Evolutionary conservation across 2,888 invertebrate species (phyloP), one percentile per base, ranked within the genome.

Genomic region (Chrysina gloriosa): DNA sequence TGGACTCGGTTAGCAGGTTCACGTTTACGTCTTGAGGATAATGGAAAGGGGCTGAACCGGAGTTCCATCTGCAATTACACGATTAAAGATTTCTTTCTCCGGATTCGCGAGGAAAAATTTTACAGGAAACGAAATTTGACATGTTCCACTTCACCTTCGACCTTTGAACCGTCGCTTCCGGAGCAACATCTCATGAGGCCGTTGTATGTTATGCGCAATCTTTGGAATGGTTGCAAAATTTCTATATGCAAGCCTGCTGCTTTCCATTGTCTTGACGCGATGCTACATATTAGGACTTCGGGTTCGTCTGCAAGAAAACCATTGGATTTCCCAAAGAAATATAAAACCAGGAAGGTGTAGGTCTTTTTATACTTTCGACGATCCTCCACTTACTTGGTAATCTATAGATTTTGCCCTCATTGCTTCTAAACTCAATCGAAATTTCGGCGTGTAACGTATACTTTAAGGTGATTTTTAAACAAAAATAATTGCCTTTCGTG

Each of bases 171-270:
- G n/a, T 21, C 14, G 3, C 14, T 36, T 11, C 9, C 14, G 5
- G 6, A n/a, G 39, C 23, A 31, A 23, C 36, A 50, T 19, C 64
- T 61, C 48, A 93, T 79, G n/a, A 90, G 80, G 0, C 93, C 93
- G 79, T 91, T 92, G 79, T 86, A 94, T 27, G 87, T 80, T 14
- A 94, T 84, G 75, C 92, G 85, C 84, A 90, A 86, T 65, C 86
- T 84, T 68, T 81, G 81, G 76, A 87, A 85, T 0, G 89, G 86
- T 74, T 91, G 89, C 45, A 91, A 74, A 39, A 88, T 82, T 74
- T 89, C 87, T 25, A 93, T 84, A 72, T 85, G 86, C 36, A 93
- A 79, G 0, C 88, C 89, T 14, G 83, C 85, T 0, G 87, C 86
- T 69, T 84, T 85, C 89, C 90, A 90, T 70, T 84, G 82, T 2